Evolutionary conservation across 2,888 invertebrate genomes (phyloP).

Genomic region (Nomada fucata): DNA sequence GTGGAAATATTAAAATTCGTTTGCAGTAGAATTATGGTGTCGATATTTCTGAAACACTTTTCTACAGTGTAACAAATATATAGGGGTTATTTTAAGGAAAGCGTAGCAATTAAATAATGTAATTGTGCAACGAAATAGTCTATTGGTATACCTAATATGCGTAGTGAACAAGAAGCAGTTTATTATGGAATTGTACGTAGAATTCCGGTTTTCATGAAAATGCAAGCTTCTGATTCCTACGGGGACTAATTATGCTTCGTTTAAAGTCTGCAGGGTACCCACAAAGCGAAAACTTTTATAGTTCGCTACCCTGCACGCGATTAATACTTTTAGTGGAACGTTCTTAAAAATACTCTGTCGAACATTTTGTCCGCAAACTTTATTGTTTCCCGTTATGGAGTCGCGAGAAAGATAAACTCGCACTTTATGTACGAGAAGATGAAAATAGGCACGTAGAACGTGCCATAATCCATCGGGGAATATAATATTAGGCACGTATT

Average conservation of each 20-base stretch:
- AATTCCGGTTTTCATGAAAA: constrained; percentile 22
- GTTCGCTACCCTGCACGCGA: neutral
- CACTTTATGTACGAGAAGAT: neutral
- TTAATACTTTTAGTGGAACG: neutral
- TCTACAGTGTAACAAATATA: no score
- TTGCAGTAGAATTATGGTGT: no score
- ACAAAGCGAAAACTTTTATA: neutral
- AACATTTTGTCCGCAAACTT: neutral
- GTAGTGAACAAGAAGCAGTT: neutral
- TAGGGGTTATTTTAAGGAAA: no score
- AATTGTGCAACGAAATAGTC: no score
- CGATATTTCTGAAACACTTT: no score
- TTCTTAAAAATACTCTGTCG: neutral
- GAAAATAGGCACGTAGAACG: neutral
- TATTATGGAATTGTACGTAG: constrained; percentile 1
- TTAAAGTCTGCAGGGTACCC: neutral
- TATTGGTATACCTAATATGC: neutral
- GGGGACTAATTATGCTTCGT: constrained; percentile 19
- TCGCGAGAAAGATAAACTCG: neutral
- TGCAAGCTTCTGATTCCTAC: constrained; percentile 25
- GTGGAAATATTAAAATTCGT: no score
- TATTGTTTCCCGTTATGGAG: neutral
- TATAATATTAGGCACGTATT: neutral
- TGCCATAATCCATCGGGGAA: neutral
- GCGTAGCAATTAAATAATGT: no score